A percentile compares a stretch with the other conserved stretches of the same genome.
Evolutionary conservation across 64 coral and sea anemone genomes (phyloP).

Genomic region (Montipora efflorescens): DNA sequence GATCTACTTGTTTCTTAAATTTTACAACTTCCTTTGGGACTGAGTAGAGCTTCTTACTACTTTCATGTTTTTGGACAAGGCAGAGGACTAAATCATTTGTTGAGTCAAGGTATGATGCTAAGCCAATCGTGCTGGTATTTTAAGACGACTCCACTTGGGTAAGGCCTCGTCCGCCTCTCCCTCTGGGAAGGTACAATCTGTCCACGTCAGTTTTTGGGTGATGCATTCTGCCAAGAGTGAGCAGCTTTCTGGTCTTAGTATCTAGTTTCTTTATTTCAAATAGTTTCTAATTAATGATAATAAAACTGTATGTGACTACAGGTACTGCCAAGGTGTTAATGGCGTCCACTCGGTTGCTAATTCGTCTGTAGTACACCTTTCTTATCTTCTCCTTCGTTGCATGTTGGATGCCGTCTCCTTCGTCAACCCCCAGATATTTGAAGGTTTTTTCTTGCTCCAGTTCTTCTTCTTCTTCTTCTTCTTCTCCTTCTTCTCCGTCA

Average conservation of each 20-base stretch:
- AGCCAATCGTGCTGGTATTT: background rate
- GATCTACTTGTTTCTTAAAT: background rate
- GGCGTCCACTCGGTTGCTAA: background rate
- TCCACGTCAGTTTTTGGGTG: background rate
- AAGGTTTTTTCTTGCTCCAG: conserved; percentile 7
- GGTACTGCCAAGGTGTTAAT: conserved; percentile 22
- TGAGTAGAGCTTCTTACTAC: background rate
- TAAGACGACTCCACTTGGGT: background rate
- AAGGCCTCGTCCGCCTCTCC: background rate
- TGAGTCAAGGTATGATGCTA: background rate
- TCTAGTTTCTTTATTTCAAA: background rate
- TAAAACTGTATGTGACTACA: conserved; percentile 5
- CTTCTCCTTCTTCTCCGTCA: too few relatives aligned
- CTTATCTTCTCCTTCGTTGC: background rate
- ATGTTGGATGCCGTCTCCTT: background rate
- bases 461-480: background rate
- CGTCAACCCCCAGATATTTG: background rate
- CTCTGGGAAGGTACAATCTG: background rate
- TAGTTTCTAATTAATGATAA: background rate
- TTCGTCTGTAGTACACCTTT: conserved; percentile 37
- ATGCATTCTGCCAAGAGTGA: background rate
- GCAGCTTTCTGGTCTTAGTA: background rate
- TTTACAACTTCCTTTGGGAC: background rate
- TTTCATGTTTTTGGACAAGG: background rate
- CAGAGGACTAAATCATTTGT: background rate